Conservation (phyloP, 2,888 invertebrate species). For the Dryobotodes eremita region DNA sequence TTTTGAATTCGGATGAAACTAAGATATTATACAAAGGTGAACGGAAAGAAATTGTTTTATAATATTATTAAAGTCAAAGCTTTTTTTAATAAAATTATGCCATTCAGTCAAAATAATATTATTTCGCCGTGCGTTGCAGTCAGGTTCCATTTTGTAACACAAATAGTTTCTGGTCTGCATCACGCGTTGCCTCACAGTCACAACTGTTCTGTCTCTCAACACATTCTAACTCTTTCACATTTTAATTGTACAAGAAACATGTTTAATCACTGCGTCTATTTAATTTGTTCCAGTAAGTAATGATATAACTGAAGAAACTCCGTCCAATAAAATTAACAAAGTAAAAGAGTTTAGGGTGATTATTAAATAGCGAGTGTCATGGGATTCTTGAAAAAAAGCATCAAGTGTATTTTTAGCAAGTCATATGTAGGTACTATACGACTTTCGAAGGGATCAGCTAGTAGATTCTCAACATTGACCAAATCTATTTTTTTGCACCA, state of each 20-base stretch:
- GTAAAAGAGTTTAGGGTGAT: not conserved
- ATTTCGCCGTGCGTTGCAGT: not conserved
- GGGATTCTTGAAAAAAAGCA: not conserved
- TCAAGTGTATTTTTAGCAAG: not conserved
- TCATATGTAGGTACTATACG: not conserved
- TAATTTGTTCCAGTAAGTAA: not conserved
- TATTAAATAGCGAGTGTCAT: not conserved
- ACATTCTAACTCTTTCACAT: constrained; percentile 18
- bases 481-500: not conserved
- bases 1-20: not conserved
- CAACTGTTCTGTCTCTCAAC: not conserved
- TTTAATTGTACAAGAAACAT: constrained; percentile 13
- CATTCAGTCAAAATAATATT: not conserved
- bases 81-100: not conserved
- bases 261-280: not conserved
- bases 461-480: not conserved
- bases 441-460: not conserved
- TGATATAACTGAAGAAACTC: not conserved
- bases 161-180: constrained; percentile 25
- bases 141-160: constrained; percentile 3
- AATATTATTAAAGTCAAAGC: not conserved
- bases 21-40: not conserved
- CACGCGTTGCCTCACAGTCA: constrained; percentile 24
- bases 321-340: not conserved
- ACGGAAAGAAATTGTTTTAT: not conserved